Evolutionary conservation across 2,888 invertebrate genomes (phyloP).

Genomic region (Gonocerus acuteangulatus): DNA sequence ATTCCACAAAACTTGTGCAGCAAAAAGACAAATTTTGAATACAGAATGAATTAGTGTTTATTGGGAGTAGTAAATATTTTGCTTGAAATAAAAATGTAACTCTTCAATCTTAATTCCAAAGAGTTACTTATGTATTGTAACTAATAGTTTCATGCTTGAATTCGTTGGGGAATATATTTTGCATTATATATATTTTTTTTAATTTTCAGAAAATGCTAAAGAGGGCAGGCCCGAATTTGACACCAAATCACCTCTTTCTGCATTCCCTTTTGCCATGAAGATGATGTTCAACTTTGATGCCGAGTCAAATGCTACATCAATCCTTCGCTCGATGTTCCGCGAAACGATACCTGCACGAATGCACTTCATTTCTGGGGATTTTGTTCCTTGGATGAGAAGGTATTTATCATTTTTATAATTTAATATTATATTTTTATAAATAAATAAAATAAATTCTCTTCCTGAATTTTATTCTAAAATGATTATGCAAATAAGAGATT

Average conservation of each 20-base stretch:
- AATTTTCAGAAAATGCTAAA: no score
- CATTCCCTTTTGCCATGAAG: slow-evolving; percentile 69
- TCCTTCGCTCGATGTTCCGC: slow-evolving; percentile 68
- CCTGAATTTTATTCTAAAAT: background rate
- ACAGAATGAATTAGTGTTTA: no score
- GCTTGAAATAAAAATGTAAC: no score
- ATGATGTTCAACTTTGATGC: slow-evolving; percentile 89
- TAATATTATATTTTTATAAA: background rate
- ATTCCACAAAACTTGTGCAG: no score
- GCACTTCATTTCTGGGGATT: slow-evolving; percentile 44
- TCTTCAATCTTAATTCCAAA: no score
- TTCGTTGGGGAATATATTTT: no score
- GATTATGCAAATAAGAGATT: background rate
- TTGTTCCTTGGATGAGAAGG: slow-evolving; percentile 51
- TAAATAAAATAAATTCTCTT: background rate
- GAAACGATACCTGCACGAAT: slow-evolving; percentile 68
- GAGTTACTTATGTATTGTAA: no score
- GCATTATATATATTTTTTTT: no score
- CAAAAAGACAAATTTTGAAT: no score
- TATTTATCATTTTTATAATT: slow-evolving; percentile 38
- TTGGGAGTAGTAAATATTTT: no score
- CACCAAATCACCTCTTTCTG: slow-evolving; percentile 2
- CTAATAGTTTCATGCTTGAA: no score
- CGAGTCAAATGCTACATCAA: slow-evolving; percentile 68
- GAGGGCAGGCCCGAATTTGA: slow-evolving; percentile 1